Conservation (phyloP, 1,140 invertebrate species). For the Adelges cooleyi region DNA sequence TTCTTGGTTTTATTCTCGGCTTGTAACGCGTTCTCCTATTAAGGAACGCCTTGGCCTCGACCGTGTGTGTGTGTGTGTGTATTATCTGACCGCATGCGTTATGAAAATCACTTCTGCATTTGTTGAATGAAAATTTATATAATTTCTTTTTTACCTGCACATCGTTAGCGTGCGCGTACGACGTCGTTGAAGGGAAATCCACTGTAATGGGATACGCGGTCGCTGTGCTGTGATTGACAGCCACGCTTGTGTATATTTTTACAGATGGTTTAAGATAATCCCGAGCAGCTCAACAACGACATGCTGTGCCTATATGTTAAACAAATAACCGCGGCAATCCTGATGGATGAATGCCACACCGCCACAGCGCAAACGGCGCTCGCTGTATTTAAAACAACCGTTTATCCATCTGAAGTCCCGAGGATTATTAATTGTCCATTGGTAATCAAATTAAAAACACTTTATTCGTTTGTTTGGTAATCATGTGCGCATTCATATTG, state of each 20-base stretch:
- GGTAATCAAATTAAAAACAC: too few relatives aligned
- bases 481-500: too few relatives aligned
- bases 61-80: neutral
- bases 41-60: neutral
- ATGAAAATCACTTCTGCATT: neutral
- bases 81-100: neutral
- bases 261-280: neutral
- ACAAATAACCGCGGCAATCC: neutral
- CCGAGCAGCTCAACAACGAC: neutral
- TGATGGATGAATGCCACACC: slow-evolving; percentile 23
- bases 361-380: slow-evolving; percentile 3
- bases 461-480: too few relatives aligned
- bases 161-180: slow-evolving; percentile 1
- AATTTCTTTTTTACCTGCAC: slow-evolving; percentile 9
- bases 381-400: too few relatives aligned
- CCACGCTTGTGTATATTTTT: neutral
- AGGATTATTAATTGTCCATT: too few relatives aligned
- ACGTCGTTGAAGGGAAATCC: neutral
- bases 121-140: slow-evolving; percentile 2
- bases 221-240: neutral
- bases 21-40: neutral
- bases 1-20: too few relatives aligned
- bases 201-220: slow-evolving; percentile 1
- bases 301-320: neutral
- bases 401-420: too few relatives aligned